Percentiles rank a stretch among this genome's conserved stretches.
phyloP scores from a whole-genome alignment of 1,140 invertebrate genomes.

The Phymastichus coffea region DNA sequence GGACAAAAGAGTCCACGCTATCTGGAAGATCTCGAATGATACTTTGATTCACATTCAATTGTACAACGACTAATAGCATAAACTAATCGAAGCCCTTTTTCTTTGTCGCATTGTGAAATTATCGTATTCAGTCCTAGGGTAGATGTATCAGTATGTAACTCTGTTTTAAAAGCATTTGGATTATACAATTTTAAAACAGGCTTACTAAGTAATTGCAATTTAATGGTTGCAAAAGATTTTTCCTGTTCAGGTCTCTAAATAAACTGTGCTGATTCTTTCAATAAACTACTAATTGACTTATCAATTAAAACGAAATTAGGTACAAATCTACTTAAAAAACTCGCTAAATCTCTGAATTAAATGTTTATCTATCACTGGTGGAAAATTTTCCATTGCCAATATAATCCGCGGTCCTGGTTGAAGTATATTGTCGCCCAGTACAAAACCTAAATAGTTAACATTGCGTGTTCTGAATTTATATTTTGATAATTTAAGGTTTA shows the following conservation, averaged over 20 bases:
- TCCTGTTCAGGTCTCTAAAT: slow-evolving; percentile 9
- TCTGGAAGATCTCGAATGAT: not conserved
- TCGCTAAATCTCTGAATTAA: slow-evolving; percentile 43
- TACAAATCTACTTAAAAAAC: slow-evolving; percentile 43
- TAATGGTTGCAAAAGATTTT: not conserved
- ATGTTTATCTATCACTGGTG: not conserved
- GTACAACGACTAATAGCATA: not conserved
- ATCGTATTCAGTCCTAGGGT: slow-evolving; percentile 4
- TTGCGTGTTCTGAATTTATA: slow-evolving; percentile 32
- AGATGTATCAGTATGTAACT: slow-evolving; percentile 21
- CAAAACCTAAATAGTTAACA: slow-evolving; percentile 34
- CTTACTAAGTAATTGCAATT: slow-evolving; percentile 1
- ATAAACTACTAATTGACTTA: not conserved
- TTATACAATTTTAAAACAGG: slow-evolving; percentile 15
- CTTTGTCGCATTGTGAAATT: slow-evolving; percentile 2
- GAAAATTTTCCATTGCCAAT: slow-evolving; percentile 22
- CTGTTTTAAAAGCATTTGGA: not conserved
- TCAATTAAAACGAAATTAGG: slow-evolving; percentile 2
- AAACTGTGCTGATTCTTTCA: slow-evolving; percentile 7
- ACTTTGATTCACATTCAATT: not conserved
- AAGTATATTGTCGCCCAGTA: slow-evolving; percentile 23
- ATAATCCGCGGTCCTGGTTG: slow-evolving; percentile 31
- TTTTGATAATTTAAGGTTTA: slow-evolving; percentile 40
- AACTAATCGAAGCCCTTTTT: not conserved
- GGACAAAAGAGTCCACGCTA: not conserved